A percentile compares a stretch with the other conserved stretches of the same genome.
Conservation (phyloP, 1,140 invertebrate species). For the Drosophila repleta region DNA sequence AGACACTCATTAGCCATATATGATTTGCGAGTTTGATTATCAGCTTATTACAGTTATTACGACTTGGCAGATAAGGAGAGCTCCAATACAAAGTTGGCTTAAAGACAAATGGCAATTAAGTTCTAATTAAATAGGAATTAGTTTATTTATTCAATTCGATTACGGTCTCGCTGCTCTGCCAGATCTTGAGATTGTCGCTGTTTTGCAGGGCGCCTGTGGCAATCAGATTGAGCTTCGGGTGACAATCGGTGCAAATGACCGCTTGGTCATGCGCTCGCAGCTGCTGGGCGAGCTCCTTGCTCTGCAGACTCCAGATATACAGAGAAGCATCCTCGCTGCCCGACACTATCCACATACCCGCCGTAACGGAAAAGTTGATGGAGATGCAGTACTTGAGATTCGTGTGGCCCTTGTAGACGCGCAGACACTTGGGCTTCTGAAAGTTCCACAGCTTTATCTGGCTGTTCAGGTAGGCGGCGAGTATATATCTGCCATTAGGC, state of each 20-base stretch:
- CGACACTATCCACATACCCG: constrained; percentile 65
- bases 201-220: constrained; percentile 41
- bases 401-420: constrained; percentile 54
- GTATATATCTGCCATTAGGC: constrained; percentile 62
- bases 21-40: constrained; percentile 55
- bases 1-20: constrained; percentile 32
- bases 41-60: constrained; percentile 48
- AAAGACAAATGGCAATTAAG: constrained; percentile 15
- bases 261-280: constrained; percentile 23
- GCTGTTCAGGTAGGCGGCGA: constrained; percentile 53
- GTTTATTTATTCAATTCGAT: constrained; percentile 3
- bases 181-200: constrained; percentile 38
- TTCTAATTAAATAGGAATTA: neutral
- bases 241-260: constrained; percentile 56
- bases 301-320: constrained; percentile 63
- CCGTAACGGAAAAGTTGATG: constrained; percentile 60
- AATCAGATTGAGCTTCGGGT: constrained; percentile 60
- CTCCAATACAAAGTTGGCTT: neutral
- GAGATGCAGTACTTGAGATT: constrained; percentile 55
- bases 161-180: constrained; percentile 48
- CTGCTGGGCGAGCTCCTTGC: constrained; percentile 59
- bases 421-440: constrained; percentile 56
- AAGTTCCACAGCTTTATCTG: constrained; percentile 65
- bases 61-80: constrained; percentile 14
- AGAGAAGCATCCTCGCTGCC: constrained; percentile 58